Base-by-base conservation (phyloP, 2,888 invertebrate genomes). In the Cistogaster globosa region DNA sequence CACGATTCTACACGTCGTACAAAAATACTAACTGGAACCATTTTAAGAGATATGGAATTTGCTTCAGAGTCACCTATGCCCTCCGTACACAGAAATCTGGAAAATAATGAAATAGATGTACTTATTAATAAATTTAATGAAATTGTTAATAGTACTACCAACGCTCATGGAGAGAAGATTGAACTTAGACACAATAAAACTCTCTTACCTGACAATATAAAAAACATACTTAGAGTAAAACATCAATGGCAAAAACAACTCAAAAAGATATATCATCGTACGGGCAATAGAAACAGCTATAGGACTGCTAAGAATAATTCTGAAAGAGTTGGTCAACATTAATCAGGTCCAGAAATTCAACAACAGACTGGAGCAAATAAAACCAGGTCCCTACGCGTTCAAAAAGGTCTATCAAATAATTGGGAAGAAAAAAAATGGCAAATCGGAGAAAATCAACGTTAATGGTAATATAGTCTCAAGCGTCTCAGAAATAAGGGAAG, bases 21-120 rank as follows among this genome's bases (percentile, higher is more conserved):
- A 76, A 76, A 65, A 76, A 76, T 8, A 76, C 65, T 18, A 60
- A 53, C 16, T 51, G 63, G 36, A 32, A 16, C 11, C 9, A 53
- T 5, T 60, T 68, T 26, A 68, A 1, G 16, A 5, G 45, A 45
- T 16, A 14, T 45, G 45, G 45, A 45, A 12, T 2, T 16, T 14
- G 16, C 5, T 16, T 45, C 1, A 5, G 4, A 4, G 9, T 16
- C 14, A 12, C 9, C 14, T 16, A 45, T 45, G 45, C 45, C 45
- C 5, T 12, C 14, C 5, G 45, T 12, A 12, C 5, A 11, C 16
- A 11, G 12, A 11, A 45, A 45, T 16, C 5, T 45, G 12, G 16
- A 45, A 16, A 45, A 45, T 45, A 14, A 14, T 14, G 14, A 45
- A 45, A 45, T 45, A 12, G 45, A 45, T 45, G 16, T 12, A 16